Base-by-base conservation (phyloP, 2,888 invertebrate genomes). In the Smittia sp. region DNA sequence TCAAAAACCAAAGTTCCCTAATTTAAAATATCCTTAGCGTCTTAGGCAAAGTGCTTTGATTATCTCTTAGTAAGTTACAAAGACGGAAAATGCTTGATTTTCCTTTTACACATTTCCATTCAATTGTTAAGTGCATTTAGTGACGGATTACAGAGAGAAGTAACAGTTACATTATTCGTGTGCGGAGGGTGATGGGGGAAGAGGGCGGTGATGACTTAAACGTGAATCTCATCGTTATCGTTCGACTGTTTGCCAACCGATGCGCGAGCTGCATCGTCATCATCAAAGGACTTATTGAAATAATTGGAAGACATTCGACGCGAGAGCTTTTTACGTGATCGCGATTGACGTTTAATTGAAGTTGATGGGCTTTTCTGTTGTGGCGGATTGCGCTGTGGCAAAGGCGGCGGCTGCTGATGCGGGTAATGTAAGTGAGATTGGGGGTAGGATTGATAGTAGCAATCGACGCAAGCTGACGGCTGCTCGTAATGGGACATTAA, bases 221-320 rank as follows among this genome's bases (percentile, higher is more conserved):
- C 87, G 77, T 87, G 87, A 79, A 88, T 88, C 81, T 88, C 87
- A 77, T 81, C 82, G 77, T 80, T 82, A 76, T 83, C 83, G 76
- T 82, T n/a, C 62, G 58, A 13, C 58, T 32, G 52, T 25, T 80
- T 84, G 62, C n/a, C 15, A 63, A 27, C 13, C 32, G 72, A 72
- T 18, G 72, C 52, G 22, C 52, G 41, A n/a, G 13, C 15, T 62
- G 58, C 15, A 38, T 73, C 73, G 41, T 73, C 83, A 75, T 80
- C 83, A 75, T 84, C 83, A 76, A 79, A 81, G 72, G 77, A 80
- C 27, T 81, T 81, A 74, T 79, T 76, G 74, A 82, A 80, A 46
- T 80, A 79, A 46, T 79, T 75, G 73, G 63, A 65, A 73, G 73
- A 73, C 73, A 73, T 73, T 39, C 73, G 73, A 39, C 85, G 80